Conservation (phyloP, 2,113 vertebrate species). For the Micronycteris hirsuta region DNA sequence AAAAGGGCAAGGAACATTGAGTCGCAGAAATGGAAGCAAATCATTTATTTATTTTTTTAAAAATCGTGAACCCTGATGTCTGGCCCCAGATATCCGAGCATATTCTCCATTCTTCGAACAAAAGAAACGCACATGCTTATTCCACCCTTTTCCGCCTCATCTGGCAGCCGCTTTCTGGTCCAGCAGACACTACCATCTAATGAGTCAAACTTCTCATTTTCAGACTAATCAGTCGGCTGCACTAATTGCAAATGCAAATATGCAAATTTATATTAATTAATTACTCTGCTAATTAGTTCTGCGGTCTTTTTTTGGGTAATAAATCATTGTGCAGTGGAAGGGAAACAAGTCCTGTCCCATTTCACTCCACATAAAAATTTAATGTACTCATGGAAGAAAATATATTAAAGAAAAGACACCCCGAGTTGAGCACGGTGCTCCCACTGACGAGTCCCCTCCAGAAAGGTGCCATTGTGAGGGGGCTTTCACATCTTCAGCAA, state of each 20-base stretch:
- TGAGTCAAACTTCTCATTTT: slow-evolving; percentile 99
- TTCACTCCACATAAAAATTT: slow-evolving; percentile 92
- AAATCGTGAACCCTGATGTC: slow-evolving; percentile 67
- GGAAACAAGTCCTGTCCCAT: slow-evolving; percentile 89
- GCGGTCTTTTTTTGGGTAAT: slow-evolving; percentile 98
- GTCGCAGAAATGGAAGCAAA: slow-evolving; percentile 66
- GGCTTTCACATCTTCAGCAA: slow-evolving; percentile 80
- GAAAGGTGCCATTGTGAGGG: slow-evolving; percentile 82
- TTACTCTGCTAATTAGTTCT: slow-evolving; percentile 99
- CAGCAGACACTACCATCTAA: slow-evolving; percentile 94
- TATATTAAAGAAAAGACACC: slow-evolving; percentile 63
- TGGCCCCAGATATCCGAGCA: slow-evolving; percentile 73
- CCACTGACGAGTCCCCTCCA: slow-evolving; percentile 75
- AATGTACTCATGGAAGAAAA: slow-evolving; percentile 86
- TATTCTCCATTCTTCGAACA: slow-evolving; percentile 77
- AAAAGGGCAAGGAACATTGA: slow-evolving; percentile 75
- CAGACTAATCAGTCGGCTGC: slow-evolving; percentile 99
- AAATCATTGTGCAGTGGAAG: slow-evolving; percentile 98
- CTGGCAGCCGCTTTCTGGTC: slow-evolving; percentile 95
- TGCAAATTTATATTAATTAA: slow-evolving; percentile 99
- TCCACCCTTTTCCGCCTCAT: slow-evolving; percentile 92
- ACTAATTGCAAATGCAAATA: slow-evolving; percentile 99
- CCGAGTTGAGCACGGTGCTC: slow-evolving; percentile 69
- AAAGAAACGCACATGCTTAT: slow-evolving; percentile 84
- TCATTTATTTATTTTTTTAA: slow-evolving; percentile 67